These are phyloP conservation scores for Aleiodes leptofemur DNA, from an alignment of 2,888 invertebrate species.

Conservation along the genomic window DNA sequence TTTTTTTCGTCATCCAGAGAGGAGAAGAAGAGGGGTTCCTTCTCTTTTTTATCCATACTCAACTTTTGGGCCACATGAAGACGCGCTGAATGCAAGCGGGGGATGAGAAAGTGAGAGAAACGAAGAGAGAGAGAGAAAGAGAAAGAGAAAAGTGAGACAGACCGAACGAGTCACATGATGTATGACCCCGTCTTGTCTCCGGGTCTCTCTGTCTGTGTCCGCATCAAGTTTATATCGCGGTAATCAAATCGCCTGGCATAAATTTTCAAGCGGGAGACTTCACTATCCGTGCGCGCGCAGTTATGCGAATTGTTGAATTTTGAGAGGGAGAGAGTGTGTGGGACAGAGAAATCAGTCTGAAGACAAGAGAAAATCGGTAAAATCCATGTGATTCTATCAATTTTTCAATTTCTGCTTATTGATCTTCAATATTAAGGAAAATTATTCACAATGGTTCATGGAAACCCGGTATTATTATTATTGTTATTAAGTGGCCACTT, in stretches of 20 bases:
- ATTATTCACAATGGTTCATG: too few species aligned
- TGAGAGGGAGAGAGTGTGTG: slow-evolving; percentile 28
- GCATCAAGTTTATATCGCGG: slow-evolving; percentile 74
- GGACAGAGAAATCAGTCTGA: slow-evolving; percentile 13
- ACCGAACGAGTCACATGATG: slow-evolving; percentile 71
- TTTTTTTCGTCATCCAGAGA: not conserved
- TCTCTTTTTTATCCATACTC: slow-evolving; percentile 8
- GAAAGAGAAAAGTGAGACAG: slow-evolving; percentile 55
- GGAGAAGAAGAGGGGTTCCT: not conserved
- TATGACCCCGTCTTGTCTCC: slow-evolving; percentile 73
- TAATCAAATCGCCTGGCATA: slow-evolving; percentile 73
- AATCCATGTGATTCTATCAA: slow-evolving; percentile 36
- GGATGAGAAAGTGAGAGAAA: slow-evolving; percentile 51
- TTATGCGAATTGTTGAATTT: slow-evolving; percentile 62
- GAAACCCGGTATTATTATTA: too few species aligned
- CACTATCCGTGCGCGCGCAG: slow-evolving; percentile 57
- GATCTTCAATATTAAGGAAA: too few species aligned
- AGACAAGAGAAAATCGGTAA: slow-evolving; percentile 49
- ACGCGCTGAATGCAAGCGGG: slow-evolving; percentile 36
- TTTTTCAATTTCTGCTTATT: too few species aligned
- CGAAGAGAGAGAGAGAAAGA: slow-evolving; percentile 19
- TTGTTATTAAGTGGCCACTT: too few species aligned
- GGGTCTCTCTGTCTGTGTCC: slow-evolving; percentile 63
- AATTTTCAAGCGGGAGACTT: slow-evolving; percentile 54
- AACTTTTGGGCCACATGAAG: slow-evolving; percentile 29